Evolutionary conservation across 2,797 vertebrate species (phyloP).

Genomic region (Acanthurus tractus): DNA sequence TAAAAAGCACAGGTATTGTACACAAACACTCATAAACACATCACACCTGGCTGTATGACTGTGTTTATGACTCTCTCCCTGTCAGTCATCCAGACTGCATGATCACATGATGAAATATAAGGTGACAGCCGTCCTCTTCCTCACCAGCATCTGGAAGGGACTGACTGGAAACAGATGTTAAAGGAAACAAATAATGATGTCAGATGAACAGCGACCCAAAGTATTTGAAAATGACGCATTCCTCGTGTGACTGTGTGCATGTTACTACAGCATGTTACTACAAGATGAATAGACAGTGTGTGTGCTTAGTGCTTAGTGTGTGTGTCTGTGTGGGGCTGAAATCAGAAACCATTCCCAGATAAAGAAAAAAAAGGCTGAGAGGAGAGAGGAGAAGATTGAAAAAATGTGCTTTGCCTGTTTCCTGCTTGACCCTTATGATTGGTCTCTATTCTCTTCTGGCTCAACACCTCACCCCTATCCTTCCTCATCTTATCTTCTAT

Average conservation of each 20-base stretch:
- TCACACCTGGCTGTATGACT: conserved; percentile 37
- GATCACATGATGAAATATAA: conserved; percentile 38
- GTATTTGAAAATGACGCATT: conserved; percentile 57
- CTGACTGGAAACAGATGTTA: conserved; percentile 78
- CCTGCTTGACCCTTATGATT: conserved; percentile 19
- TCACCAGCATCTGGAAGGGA: conserved; percentile 68
- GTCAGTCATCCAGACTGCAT: not conserved
- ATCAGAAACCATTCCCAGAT: conserved; percentile 23
- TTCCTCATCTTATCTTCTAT: not conserved
- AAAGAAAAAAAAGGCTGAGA: conserved; percentile 1
- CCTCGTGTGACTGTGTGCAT: conserved; percentile 14
- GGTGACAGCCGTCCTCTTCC: conserved; percentile 53
- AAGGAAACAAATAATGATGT: conserved; percentile 74
- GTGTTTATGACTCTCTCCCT: not conserved
- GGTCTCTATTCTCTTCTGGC: not conserved
- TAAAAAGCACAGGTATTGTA: conserved; percentile 32
- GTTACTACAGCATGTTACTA: conserved; percentile 27
- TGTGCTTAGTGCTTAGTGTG: not conserved
- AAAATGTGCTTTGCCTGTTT: conserved; percentile 18
- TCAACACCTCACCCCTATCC: not conserved
- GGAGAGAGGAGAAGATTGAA: not conserved
- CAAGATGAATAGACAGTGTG: conserved; percentile 4
- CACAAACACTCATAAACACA: conserved; percentile 17
- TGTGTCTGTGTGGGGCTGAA: conserved; percentile 9
- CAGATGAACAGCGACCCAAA: conserved; percentile 42